phyloP scores from a whole-genome alignment of 2,113 vertebrate species.

The Chloebia gouldiae region DNA sequence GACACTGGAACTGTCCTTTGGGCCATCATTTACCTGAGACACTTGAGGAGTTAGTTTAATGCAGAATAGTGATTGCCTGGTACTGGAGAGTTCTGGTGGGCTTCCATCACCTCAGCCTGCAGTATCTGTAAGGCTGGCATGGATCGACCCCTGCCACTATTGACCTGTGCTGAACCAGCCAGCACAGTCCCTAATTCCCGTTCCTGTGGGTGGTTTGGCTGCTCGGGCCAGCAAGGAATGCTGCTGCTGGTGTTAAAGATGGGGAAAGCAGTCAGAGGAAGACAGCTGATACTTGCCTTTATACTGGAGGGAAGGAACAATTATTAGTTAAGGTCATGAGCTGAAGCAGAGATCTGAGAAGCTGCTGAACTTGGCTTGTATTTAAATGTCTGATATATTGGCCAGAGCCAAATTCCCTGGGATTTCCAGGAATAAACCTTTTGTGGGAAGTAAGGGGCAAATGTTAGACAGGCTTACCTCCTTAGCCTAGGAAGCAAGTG shows the following conservation, averaged over 20 bases:
- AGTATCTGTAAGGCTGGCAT: neutral
- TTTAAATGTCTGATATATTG: neutral
- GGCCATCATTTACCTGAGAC: neutral
- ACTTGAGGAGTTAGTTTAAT: neutral
- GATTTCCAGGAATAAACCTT: neutral
- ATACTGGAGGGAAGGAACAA: neutral
- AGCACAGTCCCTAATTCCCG: neutral
- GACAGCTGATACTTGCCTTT: neutral
- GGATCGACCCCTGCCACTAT: neutral
- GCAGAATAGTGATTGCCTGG: neutral
- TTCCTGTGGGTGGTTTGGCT: neutral
- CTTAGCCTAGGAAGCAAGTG: neutral
- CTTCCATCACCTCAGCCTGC: neutral
- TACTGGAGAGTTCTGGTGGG: neutral
- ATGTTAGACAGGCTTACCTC: neutral
- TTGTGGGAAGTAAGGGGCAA: neutral
- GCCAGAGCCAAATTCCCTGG: neutral
- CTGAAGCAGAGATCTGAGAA: neutral
- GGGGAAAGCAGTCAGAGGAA: neutral
- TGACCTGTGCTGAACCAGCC: neutral
- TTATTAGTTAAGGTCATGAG: neutral
- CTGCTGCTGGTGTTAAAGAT: neutral
- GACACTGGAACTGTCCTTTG: neutral
- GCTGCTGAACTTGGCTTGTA: neutral
- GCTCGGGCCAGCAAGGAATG: neutral